phyloP scores from a whole-genome alignment of 2,888 invertebrate genomes.

The Eurois occulta region DNA sequence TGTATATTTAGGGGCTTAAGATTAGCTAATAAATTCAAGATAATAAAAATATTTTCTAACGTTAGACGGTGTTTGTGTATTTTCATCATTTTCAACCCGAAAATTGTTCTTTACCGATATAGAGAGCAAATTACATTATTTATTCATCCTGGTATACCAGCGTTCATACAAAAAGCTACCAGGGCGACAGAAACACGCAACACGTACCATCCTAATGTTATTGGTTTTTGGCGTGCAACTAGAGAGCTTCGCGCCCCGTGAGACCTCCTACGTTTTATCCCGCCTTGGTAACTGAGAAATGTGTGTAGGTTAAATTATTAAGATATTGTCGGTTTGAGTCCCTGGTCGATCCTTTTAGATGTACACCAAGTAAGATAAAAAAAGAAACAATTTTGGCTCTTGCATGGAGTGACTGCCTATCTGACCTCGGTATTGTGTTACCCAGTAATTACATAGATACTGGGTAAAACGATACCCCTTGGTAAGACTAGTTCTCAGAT shows the following conservation, averaged over 20 bases:
- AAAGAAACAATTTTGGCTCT: neutral
- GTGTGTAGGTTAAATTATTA: constrained; percentile 81
- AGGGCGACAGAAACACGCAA: constrained; percentile 78
- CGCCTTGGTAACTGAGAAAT: constrained; percentile 79
- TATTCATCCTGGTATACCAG: constrained; percentile 59
- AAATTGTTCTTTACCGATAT: constrained; percentile 19
- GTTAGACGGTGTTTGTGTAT: neutral
- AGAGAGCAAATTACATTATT: constrained; percentile 54
- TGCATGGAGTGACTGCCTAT: neutral
- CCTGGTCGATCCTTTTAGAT: constrained; percentile 55
- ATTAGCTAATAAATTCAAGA: neutral
- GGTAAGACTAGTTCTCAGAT: neutral
- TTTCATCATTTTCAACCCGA: constrained; percentile 3
- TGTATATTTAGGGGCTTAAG: neutral
- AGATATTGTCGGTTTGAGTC: constrained; percentile 69
- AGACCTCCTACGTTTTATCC: constrained; percentile 84
- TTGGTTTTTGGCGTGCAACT: constrained; percentile 84
- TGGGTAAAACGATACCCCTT: neutral
- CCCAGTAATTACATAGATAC: neutral
- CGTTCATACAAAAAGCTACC: constrained; percentile 69
- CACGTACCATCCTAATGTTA: constrained; percentile 86
- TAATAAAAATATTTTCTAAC: neutral
- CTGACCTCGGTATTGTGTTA: too few species aligned
- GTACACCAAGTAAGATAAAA: constrained; percentile 3
- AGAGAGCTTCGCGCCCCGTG: constrained; percentile 73